These are phyloP conservation scores for Tor tambroides DNA, from an alignment of 2,113 vertebrate species.

Conservation along the genomic window DNA sequence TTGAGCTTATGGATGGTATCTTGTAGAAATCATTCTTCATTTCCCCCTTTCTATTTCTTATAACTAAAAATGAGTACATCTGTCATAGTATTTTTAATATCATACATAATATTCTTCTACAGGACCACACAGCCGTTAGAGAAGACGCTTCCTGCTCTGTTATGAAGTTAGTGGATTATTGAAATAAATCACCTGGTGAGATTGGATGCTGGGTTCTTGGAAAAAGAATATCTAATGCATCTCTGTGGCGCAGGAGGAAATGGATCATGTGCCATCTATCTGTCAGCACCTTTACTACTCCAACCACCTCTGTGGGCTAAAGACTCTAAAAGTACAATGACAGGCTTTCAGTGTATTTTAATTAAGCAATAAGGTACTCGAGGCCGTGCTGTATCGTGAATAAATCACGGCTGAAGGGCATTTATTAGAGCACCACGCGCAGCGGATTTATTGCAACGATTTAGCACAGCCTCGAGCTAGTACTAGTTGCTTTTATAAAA, in stretches of 20 bases:
- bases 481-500: too few species aligned
- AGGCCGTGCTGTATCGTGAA: too few species aligned
- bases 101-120: neutral
- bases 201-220: constrained; percentile 43
- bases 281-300: constrained; percentile 57
- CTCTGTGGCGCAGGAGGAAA: constrained; percentile 47
- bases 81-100: constrained; percentile 26
- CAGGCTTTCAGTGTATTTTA: constrained; percentile 23
- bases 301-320: constrained; percentile 28
- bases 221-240: constrained; percentile 57
- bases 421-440: too few species aligned
- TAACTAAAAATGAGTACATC: constrained; percentile 7
- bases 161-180: constrained; percentile 55
- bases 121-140: neutral
- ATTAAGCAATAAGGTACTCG: too few species aligned
- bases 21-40: neutral
- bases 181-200: constrained; percentile 55
- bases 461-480: too few species aligned
- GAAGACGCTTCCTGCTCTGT: constrained; percentile 25
- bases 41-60: neutral
- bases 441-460: too few species aligned
- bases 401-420: too few species aligned
- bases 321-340: constrained; percentile 48
- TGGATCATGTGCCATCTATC: constrained; percentile 51
- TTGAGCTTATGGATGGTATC: neutral